These are phyloP conservation scores for Sceliomorpha sp. DNA, from an alignment of 2,888 invertebrate species.

Conservation along the genomic window DNA sequence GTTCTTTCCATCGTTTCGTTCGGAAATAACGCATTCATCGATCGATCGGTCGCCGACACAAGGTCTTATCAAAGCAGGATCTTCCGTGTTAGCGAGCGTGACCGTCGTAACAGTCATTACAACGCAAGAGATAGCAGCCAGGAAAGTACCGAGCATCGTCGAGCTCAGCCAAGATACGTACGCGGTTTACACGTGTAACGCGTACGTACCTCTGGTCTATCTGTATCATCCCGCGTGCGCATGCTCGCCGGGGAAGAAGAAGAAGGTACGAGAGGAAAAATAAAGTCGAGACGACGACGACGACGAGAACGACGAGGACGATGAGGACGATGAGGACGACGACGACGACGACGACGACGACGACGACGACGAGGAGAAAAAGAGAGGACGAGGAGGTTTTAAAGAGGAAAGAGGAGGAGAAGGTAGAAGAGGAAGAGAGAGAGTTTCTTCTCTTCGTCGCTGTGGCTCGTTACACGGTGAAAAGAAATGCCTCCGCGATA, in stretches of 20 bases:
- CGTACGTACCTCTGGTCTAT: conserved; percentile 21
- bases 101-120: conserved; percentile 47
- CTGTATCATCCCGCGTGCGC: conserved; percentile 29
- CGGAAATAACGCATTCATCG: conserved; percentile 41
- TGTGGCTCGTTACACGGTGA: conserved; percentile 56
- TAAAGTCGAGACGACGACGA: conserved; percentile 11
- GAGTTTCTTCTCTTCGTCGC: not conserved
- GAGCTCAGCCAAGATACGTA: conserved; percentile 19
- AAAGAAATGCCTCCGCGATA: conserved; percentile 59
- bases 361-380: conserved; percentile 11
- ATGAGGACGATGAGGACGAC: too few relatives aligned
- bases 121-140: conserved; percentile 24
- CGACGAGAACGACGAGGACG: conserved; percentile 17
- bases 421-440: conserved; percentile 5
- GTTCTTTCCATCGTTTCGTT: conserved; percentile 32
- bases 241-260: too few relatives aligned
- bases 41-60: conserved; percentile 52
- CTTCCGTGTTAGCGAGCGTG: conserved; percentile 28
- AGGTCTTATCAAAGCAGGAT: conserved; percentile 38
- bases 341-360: too few relatives aligned
- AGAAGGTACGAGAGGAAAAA: not conserved
- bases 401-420: conserved; percentile 4
- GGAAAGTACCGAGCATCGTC: conserved; percentile 25
- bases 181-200: conserved; percentile 46
- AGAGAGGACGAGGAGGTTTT: conserved; percentile 16